phyloP scores from a whole-genome alignment of 2,797 vertebrate genomes.

The Rhinella marina region DNA sequence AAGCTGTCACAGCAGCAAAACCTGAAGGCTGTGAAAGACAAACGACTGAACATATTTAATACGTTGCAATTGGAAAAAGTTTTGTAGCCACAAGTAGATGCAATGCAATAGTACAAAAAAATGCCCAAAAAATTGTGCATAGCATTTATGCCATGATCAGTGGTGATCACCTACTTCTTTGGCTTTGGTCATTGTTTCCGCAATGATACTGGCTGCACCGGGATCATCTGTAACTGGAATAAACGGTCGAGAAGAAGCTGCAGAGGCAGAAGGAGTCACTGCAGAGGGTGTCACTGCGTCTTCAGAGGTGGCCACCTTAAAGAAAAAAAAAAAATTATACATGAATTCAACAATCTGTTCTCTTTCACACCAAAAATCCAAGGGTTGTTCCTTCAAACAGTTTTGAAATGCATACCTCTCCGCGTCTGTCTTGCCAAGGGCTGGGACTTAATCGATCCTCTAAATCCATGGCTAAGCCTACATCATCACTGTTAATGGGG shows the following conservation, averaged over 20 bases:
- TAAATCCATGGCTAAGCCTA: conserved; percentile 75
- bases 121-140: too few relatives aligned
- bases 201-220: conserved; percentile 97
- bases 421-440: conserved; percentile 93
- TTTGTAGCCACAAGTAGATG: too few relatives aligned
- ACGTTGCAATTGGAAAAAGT: too few relatives aligned
- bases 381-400: background rate
- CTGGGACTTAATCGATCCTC: conserved; percentile 93
- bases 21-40: too few relatives aligned
- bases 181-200: conserved; percentile 98
- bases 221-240: conserved; percentile 98
- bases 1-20: too few relatives aligned
- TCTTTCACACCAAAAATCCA: background rate
- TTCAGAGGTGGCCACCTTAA: conserved; percentile 85
- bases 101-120: too few relatives aligned
- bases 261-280: conserved; percentile 90
- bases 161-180: conserved; percentile 82
- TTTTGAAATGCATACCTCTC: conserved; percentile 79
- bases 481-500: conserved; percentile 83
- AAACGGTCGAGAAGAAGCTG: conserved; percentile 92
- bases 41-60: too few relatives aligned
- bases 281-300: conserved; percentile 92
- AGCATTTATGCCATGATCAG: background rate
- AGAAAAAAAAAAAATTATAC: background rate
- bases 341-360: background rate